A percentile compares a stretch with the other conserved stretches of the same genome.
These are phyloP conservation scores for Phytoseiulus persimilis DNA, from an alignment of 2,888 invertebrate species.

Conservation along the genomic window DNA sequence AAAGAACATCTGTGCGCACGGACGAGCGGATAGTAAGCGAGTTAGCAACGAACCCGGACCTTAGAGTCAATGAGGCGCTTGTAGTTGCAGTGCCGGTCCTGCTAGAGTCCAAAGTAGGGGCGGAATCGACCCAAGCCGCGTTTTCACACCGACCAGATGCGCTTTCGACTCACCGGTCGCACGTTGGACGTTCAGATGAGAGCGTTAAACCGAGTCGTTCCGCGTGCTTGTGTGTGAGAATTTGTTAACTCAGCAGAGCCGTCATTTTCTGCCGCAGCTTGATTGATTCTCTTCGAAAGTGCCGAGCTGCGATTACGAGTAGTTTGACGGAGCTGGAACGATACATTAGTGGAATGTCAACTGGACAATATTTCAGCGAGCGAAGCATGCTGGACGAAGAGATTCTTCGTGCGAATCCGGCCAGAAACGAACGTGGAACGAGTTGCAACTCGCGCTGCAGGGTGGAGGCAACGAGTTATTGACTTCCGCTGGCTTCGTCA, in stretches of 20 bases:
- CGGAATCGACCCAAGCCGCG: neutral
- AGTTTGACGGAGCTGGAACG: neutral
- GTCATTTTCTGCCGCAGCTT: neutral
- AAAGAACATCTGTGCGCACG: neutral
- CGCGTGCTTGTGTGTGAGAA: neutral
- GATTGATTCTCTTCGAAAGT: neutral
- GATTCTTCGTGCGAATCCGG: neutral
- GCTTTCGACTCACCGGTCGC: neutral
- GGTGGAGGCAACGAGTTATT: neutral
- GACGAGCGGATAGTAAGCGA: neutral
- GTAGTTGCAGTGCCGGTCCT: neutral
- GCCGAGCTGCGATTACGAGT: neutral
- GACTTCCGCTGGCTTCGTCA: neutral
- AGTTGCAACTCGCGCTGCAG: neutral
- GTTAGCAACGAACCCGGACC: neutral
- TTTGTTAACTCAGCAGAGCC: neutral
- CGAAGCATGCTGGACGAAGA: neutral
- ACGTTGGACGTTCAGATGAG: neutral
- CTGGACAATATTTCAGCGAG: neutral
- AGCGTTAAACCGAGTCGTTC: neutral
- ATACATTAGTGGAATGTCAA: neutral
- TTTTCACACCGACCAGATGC: neutral
- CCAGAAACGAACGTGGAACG: neutral
- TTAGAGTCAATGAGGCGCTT: neutral
- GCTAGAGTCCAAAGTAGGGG: neutral